Conservation (phyloP, 1,140 invertebrate genomes). For the Halyomorpha halys region DNA sequence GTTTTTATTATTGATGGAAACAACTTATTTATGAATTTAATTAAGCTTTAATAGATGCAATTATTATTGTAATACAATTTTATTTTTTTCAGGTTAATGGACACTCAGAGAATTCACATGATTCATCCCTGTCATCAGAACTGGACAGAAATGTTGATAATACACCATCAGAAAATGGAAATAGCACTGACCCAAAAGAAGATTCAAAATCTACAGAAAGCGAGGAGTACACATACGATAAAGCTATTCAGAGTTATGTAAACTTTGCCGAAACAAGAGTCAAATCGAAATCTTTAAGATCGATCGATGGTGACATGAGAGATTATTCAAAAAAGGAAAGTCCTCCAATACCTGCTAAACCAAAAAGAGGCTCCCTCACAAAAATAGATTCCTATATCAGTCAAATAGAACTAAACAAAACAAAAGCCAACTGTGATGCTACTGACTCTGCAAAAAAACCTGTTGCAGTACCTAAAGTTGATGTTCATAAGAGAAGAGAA, state of each 20-base stretch:
- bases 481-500: slow-evolving; percentile 68
- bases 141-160: slow-evolving; percentile 7
- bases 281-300: slow-evolving; percentile 30
- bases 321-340: slow-evolving; percentile 34
- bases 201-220: slow-evolving; percentile 50
- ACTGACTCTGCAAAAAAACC: slow-evolving; percentile 38
- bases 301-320: slow-evolving; percentile 39
- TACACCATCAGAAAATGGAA: neutral
- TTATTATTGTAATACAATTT: slow-evolving; percentile 7
- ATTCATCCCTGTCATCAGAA: slow-evolving; percentile 11
- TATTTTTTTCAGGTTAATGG: slow-evolving; percentile 20
- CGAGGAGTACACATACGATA: slow-evolving; percentile 75
- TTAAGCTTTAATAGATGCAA: no score
- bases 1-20: no score
- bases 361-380: slow-evolving; percentile 25
- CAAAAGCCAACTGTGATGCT: neutral
- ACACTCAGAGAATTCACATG: slow-evolving; percentile 17
- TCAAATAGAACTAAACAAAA: slow-evolving; percentile 37
- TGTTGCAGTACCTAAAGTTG: slow-evolving; percentile 60
- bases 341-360: slow-evolving; percentile 27
- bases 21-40: no score
- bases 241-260: slow-evolving; percentile 73
- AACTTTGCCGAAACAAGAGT: slow-evolving; percentile 46
- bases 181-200: slow-evolving; percentile 31
- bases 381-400: slow-evolving; percentile 40